These are phyloP conservation scores for Oreohelix idahoensis DNA, from an alignment of 1,140 invertebrate genomes.

Conservation along the genomic window DNA sequence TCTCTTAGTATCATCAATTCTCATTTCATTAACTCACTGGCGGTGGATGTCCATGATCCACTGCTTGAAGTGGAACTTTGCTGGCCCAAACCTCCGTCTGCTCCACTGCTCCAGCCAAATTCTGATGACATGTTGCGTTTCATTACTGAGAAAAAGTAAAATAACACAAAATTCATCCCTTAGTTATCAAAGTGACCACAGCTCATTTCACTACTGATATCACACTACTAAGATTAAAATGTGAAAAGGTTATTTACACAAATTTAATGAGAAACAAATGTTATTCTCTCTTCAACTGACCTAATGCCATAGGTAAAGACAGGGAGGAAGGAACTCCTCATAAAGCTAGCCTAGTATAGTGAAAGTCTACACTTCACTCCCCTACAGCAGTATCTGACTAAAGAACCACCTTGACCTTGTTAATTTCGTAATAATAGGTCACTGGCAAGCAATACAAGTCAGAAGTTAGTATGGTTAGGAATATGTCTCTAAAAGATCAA, in stretches of 20 bases:
- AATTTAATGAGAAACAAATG: too few relatives aligned
- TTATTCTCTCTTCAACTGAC: too few relatives aligned
- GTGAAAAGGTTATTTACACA: too few relatives aligned
- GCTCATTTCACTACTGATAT: too few relatives aligned
- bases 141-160: constrained; percentile 30
- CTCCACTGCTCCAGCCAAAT: constrained; percentile 35
- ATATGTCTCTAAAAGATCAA: neutral
- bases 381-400: too few relatives aligned
- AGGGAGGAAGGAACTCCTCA: too few relatives aligned
- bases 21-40: constrained; percentile 30
- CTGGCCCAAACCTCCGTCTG: constrained; percentile 33
- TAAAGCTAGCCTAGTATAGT: too few relatives aligned
- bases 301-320: too few relatives aligned
- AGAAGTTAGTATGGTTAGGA: too few relatives aligned
- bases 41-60: constrained; percentile 41
- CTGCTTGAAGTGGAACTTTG: constrained; percentile 29
- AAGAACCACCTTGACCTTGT: too few relatives aligned
- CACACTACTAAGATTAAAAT: too few relatives aligned
- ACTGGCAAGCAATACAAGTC: neutral
- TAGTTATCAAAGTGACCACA: neutral
- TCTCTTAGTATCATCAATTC: neutral
- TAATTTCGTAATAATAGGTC: neutral
- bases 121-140: constrained; percentile 38
- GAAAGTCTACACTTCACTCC: too few relatives aligned
- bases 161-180: neutral